Evolutionary conservation across 2,888 invertebrate species (phyloP), one percentile per base, ranked within the genome.

Genomic region (Trissoscelio sp.): DNA sequence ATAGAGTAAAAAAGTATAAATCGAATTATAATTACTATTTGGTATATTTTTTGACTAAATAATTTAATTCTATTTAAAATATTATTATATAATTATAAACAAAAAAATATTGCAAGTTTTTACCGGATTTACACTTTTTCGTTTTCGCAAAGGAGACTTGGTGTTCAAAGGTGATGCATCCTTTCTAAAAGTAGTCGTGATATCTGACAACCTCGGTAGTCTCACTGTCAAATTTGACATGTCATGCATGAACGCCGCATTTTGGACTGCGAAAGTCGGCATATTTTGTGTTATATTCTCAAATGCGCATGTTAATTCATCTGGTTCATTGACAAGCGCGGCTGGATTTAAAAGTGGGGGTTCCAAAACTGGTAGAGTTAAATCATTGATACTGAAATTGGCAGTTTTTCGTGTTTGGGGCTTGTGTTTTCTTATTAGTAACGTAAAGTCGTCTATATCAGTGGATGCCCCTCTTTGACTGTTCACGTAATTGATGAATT

Each of bases 381-480:
- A 67, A 12, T 90, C 89, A 28, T 87, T 87, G 4, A 89, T 74
- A 53, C 87, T 85, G 11, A 88, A 90, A 14, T 81, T 62, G 0
- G 46, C 6, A 6, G 3, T 6, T 12, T 34, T 44, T 12, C 42
- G 39, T 44, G 72, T 12, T 2, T 84, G 84, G 11, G n/a, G n/a
- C n/a, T 83, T 72, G 22, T 1, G 70, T 42, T 9, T 84, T 79
- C 18, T 81, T 20, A 85, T 60, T 75, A 90, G 85, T 5, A 91
- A 64, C 0, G 91, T 91, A 34, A 87, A 90, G 22, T 91, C 90
- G 11, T 90, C 90, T 1, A 80, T 74, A 0, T 88, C 87, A 2
- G 86, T 85, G 12, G 46, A 31, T 4, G 57, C 37, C 12, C 58
- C 72, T 53, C 73, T 64, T 39, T 60, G 57, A 11, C 39, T 28